Evolutionary conservation across 2,113 vertebrate genomes (phyloP).

Genomic region (Stegastes partitus): DNA sequence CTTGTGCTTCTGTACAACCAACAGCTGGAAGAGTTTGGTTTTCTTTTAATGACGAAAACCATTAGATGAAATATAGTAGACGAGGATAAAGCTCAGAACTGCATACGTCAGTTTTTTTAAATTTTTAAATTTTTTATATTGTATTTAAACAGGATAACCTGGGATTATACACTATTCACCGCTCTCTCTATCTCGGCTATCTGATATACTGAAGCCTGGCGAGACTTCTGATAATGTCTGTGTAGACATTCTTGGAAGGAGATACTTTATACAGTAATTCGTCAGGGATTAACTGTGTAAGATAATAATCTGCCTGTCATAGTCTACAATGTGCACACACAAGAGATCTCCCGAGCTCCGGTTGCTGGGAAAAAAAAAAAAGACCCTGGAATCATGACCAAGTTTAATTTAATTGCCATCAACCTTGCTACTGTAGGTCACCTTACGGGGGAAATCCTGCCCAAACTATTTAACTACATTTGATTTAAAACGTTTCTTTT

Average conservation of each 20-base stretch:
- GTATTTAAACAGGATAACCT: conserved; percentile 25
- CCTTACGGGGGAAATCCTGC: background rate
- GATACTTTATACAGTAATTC: conserved; percentile 52
- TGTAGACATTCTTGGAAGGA: conserved; percentile 41
- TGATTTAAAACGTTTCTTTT: too few relatives aligned
- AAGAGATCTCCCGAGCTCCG: background rate
- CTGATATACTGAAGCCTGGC: conserved; percentile 38
- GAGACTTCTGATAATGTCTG: conserved; percentile 32
- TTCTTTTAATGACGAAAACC: conserved; percentile 8
- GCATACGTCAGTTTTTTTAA: background rate
- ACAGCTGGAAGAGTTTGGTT: conserved; percentile 30
- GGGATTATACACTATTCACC: background rate
- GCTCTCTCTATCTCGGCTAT: conserved; percentile 21
- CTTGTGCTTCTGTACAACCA: conserved; percentile 24
- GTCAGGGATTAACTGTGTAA: conserved; percentile 51
- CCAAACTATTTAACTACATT: background rate
- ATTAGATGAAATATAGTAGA: background rate
- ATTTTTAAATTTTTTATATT: too few relatives aligned
- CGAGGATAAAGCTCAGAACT: too few relatives aligned
- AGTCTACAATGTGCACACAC: conserved; percentile 16
- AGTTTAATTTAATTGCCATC: background rate
- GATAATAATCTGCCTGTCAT: conserved; percentile 46
- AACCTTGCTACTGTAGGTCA: background rate
- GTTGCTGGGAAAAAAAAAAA: conserved; percentile 15
- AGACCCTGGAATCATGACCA: background rate